A percentile compares a stretch with the other conserved stretches of the same genome.
Evolutionary conservation across 37 sponge, comb jelly and placozoan species (phyloP).

Genomic region (Aphrocallistes beatrix): DNA sequence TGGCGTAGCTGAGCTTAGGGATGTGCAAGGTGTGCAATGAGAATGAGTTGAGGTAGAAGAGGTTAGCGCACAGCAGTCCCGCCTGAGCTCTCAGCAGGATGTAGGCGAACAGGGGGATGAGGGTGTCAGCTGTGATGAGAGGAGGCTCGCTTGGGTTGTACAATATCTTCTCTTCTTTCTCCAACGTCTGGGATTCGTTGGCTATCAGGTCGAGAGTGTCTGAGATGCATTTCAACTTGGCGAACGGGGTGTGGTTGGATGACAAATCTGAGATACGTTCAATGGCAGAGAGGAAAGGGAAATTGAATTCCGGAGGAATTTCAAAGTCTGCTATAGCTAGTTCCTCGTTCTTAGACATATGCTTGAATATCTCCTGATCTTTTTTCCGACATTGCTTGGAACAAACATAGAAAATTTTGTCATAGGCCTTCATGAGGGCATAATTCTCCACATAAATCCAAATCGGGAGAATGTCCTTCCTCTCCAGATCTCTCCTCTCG

Average conservation of each 20-base stretch:
- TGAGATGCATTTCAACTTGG: neutral
- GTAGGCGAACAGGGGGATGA: neutral
- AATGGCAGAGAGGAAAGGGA: neutral
- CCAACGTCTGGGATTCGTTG: neutral
- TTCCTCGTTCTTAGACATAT: neutral
- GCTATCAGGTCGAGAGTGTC: neutral
- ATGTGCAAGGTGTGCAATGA: neutral
- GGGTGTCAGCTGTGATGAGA: neutral
- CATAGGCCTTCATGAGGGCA: slow-evolving; percentile 2
- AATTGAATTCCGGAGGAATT: neutral
- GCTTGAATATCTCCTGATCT: neutral
- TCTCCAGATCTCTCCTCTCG: neutral
- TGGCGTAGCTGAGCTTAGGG: slow-evolving; percentile 9
- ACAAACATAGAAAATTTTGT: neutral
- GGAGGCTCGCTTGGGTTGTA: neutral
- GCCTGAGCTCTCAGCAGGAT: neutral
- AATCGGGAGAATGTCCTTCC: neutral
- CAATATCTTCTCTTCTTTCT: neutral
- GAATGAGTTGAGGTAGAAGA: neutral
- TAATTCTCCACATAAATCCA: slow-evolving; percentile 9
- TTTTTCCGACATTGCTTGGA: neutral
- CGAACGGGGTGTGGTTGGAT: neutral
- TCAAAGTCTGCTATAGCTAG: neutral
- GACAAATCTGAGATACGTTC: neutral
- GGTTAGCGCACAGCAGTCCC: neutral